These are phyloP conservation scores for Cnemophilus loriae DNA, from an alignment of 2,113 vertebrate species.

Conservation along the genomic window DNA sequence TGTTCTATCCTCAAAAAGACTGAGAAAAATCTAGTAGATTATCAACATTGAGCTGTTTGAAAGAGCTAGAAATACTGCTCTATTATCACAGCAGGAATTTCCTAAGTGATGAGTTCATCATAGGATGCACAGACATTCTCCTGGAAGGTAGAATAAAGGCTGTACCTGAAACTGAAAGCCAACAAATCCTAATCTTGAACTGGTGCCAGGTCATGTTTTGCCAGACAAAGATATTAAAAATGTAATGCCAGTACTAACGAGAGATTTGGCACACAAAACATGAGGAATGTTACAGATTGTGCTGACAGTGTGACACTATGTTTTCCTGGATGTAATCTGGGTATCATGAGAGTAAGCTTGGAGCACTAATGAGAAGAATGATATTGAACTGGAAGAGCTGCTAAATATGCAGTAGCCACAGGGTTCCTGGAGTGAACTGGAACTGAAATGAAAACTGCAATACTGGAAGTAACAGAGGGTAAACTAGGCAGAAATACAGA, in stretches of 20 bases:
- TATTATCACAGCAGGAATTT: slow-evolving; percentile 57
- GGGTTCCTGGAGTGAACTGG: slow-evolving; percentile 54
- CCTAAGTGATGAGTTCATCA: slow-evolving; percentile 36
- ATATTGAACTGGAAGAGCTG: slow-evolving; percentile 60
- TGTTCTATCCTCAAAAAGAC: slow-evolving; percentile 19
- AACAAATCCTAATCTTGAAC: neutral
- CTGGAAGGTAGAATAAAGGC: slow-evolving; percentile 44
- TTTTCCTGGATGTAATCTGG: slow-evolving; percentile 66
- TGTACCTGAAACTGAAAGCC: slow-evolving; percentile 45
- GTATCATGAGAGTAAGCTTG: slow-evolving; percentile 60
- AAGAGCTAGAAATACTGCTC: slow-evolving; percentile 30
- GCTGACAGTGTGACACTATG: slow-evolving; percentile 59
- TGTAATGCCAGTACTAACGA: slow-evolving; percentile 36
- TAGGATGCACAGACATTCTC: neutral
- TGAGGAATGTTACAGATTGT: slow-evolving; percentile 47
- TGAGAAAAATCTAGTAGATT: slow-evolving; percentile 37
- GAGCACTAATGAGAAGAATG: slow-evolving; percentile 57
- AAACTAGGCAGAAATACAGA: slow-evolving; percentile 41
- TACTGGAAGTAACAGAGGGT: neutral
- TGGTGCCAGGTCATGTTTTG: slow-evolving; percentile 45
- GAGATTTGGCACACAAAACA: slow-evolving; percentile 28
- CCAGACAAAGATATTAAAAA: slow-evolving; percentile 63
- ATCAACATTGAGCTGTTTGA: neutral
- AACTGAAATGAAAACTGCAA: slow-evolving; percentile 31
- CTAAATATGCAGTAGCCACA: slow-evolving; percentile 64